These are phyloP conservation scores for Orientallactaga bullata DNA, from an alignment of 2,113 vertebrate species.

Conservation along the genomic window DNA sequence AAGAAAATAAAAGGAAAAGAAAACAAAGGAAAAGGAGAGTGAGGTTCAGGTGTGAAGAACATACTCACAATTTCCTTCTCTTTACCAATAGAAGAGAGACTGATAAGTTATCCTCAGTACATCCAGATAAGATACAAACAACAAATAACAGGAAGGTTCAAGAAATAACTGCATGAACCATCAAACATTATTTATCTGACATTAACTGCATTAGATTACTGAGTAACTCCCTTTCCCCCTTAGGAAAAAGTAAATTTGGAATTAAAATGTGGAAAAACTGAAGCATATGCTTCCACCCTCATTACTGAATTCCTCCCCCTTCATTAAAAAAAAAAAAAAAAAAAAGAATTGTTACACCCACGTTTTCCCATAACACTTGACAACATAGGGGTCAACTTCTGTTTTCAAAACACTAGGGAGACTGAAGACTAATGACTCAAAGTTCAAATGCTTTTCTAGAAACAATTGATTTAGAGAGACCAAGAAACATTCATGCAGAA, in stretches of 20 bases:
- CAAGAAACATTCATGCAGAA: conserved; percentile 44
- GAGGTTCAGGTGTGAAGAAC: not conserved
- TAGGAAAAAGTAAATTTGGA: conserved; percentile 26
- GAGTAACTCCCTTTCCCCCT: conserved; percentile 24
- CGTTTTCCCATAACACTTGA: conserved; percentile 81
- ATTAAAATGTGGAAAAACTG: conserved; percentile 85
- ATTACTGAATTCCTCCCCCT: conserved; percentile 78
- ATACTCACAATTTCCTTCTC: not conserved
- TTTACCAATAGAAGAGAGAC: not conserved
- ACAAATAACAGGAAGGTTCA: conserved; percentile 44
- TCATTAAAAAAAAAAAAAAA: conserved; percentile 47
- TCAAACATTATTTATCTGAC: conserved; percentile 18
- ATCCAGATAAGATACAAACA: not conserved
- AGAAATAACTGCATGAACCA: conserved; percentile 4
- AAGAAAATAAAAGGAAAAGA: not conserved
- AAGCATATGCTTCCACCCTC: conserved; percentile 73
- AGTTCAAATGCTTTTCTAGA: conserved; percentile 82
- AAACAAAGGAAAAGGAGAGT: not conserved
- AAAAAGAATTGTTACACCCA: conserved; percentile 79
- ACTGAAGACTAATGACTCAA: conserved; percentile 76
- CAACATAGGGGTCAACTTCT: conserved; percentile 75
- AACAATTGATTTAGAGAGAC: conserved; percentile 83
- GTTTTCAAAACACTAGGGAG: conserved; percentile 84
- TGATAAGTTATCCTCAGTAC: not conserved
- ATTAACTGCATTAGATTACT: conserved; percentile 28